Conservation (phyloP, 2,888 invertebrate species). For the Trisateles emortualis region DNA sequence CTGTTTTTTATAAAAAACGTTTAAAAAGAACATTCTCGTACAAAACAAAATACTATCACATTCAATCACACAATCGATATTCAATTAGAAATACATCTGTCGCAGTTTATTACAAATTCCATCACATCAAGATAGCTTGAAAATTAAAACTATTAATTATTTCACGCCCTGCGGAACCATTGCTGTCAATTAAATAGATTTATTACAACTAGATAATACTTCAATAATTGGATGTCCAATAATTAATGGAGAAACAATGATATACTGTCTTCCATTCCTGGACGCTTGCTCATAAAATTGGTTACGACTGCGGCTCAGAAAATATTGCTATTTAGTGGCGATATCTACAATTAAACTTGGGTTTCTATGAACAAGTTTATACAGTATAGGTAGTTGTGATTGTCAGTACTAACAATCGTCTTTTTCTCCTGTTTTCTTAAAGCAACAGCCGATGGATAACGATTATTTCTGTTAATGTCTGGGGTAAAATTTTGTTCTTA, state of each 20-base stretch:
- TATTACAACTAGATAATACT: conserved; percentile 47
- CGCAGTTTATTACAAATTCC: conserved; percentile 38
- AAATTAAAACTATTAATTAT: conserved; percentile 53
- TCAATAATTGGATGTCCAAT: conserved; percentile 51
- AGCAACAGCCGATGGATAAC: too few species aligned
- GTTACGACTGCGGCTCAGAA: neutral
- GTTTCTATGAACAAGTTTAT: too few species aligned
- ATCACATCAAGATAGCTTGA: conserved; percentile 40
- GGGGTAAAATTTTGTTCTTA: too few species aligned
- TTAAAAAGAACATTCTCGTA: neutral
- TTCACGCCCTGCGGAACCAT: conserved; percentile 43
- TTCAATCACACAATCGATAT: conserved; percentile 26
- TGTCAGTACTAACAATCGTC: too few species aligned
- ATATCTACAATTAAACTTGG: too few species aligned
- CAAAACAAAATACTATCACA: conserved; percentile 15
- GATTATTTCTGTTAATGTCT: too few species aligned
- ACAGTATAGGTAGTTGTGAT: too few species aligned
- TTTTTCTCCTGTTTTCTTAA: too few species aligned
- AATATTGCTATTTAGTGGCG: too few species aligned
- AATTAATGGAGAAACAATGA: conserved; percentile 23
- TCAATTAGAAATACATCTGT: conserved; percentile 41
- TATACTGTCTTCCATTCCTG: conserved; percentile 7
- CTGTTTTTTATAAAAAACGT: neutral
- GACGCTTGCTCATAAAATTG: neutral
- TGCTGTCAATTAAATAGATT: conserved; percentile 56